Percentiles rank a stretch among this genome's conserved stretches.
These are phyloP conservation scores for Drosophila obscura DNA, from an alignment of 1,140 invertebrate species.

Conservation along the genomic window DNA sequence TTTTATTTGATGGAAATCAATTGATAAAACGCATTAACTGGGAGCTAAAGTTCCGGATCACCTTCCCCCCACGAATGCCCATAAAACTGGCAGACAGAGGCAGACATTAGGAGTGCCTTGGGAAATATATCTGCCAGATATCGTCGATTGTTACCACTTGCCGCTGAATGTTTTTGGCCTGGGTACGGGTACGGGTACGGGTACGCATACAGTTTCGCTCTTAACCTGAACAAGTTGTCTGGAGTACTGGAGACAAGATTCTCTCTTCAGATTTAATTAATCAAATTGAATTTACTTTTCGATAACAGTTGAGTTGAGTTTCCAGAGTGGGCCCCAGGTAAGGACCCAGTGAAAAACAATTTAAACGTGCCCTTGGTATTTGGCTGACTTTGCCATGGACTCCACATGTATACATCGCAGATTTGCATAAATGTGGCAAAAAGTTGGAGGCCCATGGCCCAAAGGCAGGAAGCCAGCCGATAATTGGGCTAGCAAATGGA, in stretches of 20 bases:
- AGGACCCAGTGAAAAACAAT: slow-evolving; percentile 19
- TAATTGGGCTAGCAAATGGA: slow-evolving; percentile 35
- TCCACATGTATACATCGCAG: slow-evolving; percentile 19
- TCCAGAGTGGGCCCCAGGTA: not conserved
- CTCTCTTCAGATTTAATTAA: slow-evolving; percentile 71
- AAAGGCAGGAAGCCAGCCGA: slow-evolving; percentile 16
- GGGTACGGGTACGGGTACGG: not conserved
- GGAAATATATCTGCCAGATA: slow-evolving; percentile 36
- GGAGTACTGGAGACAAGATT: slow-evolving; percentile 54
- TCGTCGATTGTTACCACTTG: slow-evolving; percentile 44
- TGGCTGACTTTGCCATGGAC: slow-evolving; percentile 24
- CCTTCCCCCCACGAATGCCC: slow-evolving; percentile 18
- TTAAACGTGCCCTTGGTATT: slow-evolving; percentile 13
- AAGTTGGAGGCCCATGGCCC: slow-evolving; percentile 14
- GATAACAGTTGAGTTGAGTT: not conserved
- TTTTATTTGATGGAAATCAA: slow-evolving; percentile 80
- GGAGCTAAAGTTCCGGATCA: slow-evolving; percentile 59
- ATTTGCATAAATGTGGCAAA: slow-evolving; percentile 47
- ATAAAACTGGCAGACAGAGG: slow-evolving; percentile 46
- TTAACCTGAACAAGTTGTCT: slow-evolving; percentile 43
- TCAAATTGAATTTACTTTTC: slow-evolving; percentile 67
- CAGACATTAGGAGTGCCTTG: not conserved
- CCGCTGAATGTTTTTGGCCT: too few species aligned
- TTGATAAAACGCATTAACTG: slow-evolving; percentile 80
- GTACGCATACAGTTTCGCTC: slow-evolving; percentile 14